These are phyloP conservation scores for Caligus rogercresseyi DNA, from an alignment of 1,140 invertebrate genomes.

Conservation along the genomic window DNA sequence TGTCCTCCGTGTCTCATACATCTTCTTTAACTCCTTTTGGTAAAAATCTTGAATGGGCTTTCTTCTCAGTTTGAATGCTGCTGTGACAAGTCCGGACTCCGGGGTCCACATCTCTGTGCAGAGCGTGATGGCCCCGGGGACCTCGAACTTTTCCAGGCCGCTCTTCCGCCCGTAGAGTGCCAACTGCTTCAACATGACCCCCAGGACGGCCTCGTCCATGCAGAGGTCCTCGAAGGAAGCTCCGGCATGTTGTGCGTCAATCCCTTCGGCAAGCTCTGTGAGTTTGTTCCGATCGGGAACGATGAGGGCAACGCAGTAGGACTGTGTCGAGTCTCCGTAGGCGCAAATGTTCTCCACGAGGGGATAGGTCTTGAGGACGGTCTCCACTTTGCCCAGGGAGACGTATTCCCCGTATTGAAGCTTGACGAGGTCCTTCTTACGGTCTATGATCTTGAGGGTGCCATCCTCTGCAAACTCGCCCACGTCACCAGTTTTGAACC, in stretches of 20 bases:
- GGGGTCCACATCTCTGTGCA: conserved; percentile 33
- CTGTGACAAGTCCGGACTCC: conserved; percentile 36
- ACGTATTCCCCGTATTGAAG: conserved; percentile 93
- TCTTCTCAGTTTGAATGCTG: conserved; percentile 36
- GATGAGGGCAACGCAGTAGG: conserved; percentile 71
- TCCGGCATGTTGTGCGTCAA: conserved; percentile 25
- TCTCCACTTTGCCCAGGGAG: conserved; percentile 65
- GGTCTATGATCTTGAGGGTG: conserved; percentile 38
- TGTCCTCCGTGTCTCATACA: conserved; percentile 1
- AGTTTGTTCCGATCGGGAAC: conserved; percentile 36
- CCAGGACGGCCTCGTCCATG: conserved; percentile 44
- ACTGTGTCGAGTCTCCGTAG: conserved; percentile 65
- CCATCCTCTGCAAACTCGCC: conserved; percentile 49
- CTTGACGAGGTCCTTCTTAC: conserved; percentile 96
- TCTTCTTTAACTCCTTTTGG: conserved; percentile 18
- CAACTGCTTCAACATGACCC: conserved; percentile 55
- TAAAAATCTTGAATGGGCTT: conserved; percentile 25
- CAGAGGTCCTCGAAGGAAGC: conserved; percentile 54
- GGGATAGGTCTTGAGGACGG: conserved; percentile 76
- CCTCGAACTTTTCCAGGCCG: conserved; percentile 34
- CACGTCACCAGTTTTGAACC: conserved; percentile 67
- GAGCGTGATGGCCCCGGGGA: conserved; percentile 31
- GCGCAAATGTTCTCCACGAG: conserved; percentile 90
- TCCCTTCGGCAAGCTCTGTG: neutral
- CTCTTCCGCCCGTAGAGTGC: conserved; percentile 61